Conservation (phyloP, 2,888 invertebrate species). For the Congeria kusceri region DNA sequence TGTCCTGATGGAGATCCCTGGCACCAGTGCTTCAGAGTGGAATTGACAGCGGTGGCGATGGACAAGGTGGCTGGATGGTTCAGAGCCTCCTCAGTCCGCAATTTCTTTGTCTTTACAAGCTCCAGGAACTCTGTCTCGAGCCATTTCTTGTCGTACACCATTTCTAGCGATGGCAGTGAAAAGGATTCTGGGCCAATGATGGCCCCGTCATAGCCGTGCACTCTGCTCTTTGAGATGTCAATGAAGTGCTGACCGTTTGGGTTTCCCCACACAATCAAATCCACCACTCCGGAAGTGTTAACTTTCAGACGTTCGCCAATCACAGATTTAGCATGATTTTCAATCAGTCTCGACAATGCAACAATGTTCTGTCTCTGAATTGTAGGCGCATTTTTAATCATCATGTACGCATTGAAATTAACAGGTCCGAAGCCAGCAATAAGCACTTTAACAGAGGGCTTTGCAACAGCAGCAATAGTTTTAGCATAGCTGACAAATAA, state of each 20-base stretch:
- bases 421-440: conserved; percentile 81
- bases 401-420: conserved; percentile 81
- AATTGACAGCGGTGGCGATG: conserved; percentile 73
- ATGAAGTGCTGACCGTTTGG: conserved; percentile 72
- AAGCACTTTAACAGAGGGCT: conserved; percentile 79
- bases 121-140: conserved; percentile 78
- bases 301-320: conserved; percentile 80
- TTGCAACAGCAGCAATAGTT: conserved; percentile 75
- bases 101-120: conserved; percentile 67
- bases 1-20: conserved; percentile 79
- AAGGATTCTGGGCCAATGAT: conserved; percentile 83
- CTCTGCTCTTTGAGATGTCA: conserved; percentile 74
- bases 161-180: conserved; percentile 79
- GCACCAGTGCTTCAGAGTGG: conserved; percentile 81
- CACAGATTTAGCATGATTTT: conserved; percentile 82
- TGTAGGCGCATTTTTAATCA: conserved; percentile 79
- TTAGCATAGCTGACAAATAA: conserved; percentile 78
- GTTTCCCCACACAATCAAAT: conserved; percentile 84
- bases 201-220: conserved; percentile 83
- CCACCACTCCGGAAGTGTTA: conserved; percentile 81
- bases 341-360: conserved; percentile 78
- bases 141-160: conserved; percentile 83
- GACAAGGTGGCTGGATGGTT: conserved; percentile 71
- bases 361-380: conserved; percentile 80
- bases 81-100: conserved; percentile 62